Base-by-base conservation (phyloP, 2,113 vertebrate genomes). In the Catharus fuscescens region DNA sequence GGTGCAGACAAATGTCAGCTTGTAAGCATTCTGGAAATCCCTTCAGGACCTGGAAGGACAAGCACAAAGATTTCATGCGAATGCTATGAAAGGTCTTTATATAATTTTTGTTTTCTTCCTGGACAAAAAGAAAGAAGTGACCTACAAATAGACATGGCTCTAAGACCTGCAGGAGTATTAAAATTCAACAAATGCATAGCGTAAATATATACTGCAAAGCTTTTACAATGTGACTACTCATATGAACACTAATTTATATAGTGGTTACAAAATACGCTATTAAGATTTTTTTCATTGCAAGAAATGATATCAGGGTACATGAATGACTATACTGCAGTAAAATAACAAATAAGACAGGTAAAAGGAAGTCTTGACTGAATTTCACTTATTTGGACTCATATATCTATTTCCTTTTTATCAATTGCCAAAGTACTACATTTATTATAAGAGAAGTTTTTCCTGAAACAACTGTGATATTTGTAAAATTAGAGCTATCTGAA, bases 11-110 rank as follows among this genome's bases (percentile, higher is more conserved):
- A 95, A 99, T 99, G 93, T 99, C 99, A 89, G 99, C 99, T 98
- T 99, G 99, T 93, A 99, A 98, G 97, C 99, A 99, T 97, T 99
- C 99, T 86, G 99, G 99, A 96, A 99, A 99, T 45, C 99, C 99
- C 98, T 99, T 99, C 95, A 99, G 97, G 87, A 99, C 99, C 99
- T 99, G 96, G 76, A 97, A 81, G 95, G 61, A 81, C 83, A 97
- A 97, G 89, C 70, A 86, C 38, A 93, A 98, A 20, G 62, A 81
- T 97, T 96, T 97, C 84, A 97, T 92, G 92, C 60, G 18, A 96
- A 87, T 91, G 69, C 36, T 14, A 42, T 79, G 86, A 80, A 80
- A 67, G 32, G 29, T 69, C 42, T 53, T 84, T 81, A 79, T 74
- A 62, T 42, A 64, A 92, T 59, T 77, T 88, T 86, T 83, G 14